These are phyloP conservation scores for Physeter macrocephalus DNA, from an alignment of 2,113 vertebrate genomes.

Conservation along the genomic window DNA sequence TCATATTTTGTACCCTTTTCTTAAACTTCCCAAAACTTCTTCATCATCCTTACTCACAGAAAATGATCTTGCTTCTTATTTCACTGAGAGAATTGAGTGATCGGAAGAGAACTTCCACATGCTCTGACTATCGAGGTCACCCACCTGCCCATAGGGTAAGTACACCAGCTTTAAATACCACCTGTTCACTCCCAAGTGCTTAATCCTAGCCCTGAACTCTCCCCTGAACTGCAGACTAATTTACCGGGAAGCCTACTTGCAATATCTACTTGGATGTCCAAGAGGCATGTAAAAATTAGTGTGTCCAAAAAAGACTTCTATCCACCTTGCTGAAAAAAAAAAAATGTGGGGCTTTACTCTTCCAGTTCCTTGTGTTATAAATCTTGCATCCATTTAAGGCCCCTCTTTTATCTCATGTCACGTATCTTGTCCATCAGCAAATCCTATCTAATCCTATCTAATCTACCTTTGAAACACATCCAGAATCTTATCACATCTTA, in stretches of 20 bases:
- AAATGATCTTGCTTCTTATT: neutral
- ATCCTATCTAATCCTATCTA: neutral
- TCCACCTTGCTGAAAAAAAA: neutral
- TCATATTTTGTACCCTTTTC: neutral
- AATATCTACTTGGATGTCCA: neutral
- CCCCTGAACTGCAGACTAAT: too few species aligned
- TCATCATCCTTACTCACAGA: neutral
- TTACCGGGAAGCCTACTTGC: neutral
- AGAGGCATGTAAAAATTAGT: neutral
- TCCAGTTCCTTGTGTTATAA: neutral
- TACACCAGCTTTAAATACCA: neutral
- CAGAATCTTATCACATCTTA: neutral
- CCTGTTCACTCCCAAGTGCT: neutral
- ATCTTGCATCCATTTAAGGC: too few species aligned
- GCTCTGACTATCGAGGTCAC: neutral
- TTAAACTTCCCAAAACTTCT: neutral
- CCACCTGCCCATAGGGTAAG: neutral
- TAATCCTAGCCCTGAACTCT: too few species aligned
- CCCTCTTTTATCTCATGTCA: neutral
- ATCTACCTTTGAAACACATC: neutral
- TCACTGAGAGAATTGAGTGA: neutral
- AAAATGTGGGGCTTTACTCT: neutral
- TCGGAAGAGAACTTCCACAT: neutral
- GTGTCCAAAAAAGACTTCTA: neutral
- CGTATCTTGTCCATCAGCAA: neutral